These are phyloP conservation scores for Cylloceria caligata DNA, from an alignment of 2,888 invertebrate species.

Conservation along the genomic window DNA sequence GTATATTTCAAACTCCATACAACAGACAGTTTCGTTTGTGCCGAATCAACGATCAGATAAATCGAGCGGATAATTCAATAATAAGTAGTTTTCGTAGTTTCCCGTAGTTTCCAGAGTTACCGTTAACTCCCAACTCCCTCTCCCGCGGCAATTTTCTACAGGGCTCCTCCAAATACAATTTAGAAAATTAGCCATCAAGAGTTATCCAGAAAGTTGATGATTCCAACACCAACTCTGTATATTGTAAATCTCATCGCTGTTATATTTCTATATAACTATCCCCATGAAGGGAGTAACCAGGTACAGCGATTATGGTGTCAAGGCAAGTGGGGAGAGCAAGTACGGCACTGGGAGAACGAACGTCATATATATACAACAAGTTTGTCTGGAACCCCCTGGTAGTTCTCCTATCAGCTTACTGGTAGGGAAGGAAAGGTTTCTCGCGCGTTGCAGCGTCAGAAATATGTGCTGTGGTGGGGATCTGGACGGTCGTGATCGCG, in stretches of 20 bases:
- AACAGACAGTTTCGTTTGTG: background rate
- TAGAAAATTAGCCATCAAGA: background rate
- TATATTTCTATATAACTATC: no score
- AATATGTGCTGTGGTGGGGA: slow-evolving; percentile 30
- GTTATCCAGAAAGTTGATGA: background rate
- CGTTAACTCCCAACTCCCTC: no score
- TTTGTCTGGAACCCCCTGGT: slow-evolving; percentile 46
- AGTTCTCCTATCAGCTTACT: slow-evolving; percentile 52
- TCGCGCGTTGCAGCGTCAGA: slow-evolving; percentile 42
- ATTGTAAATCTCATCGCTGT: background rate
- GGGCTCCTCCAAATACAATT: background rate
- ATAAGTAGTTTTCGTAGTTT: slow-evolving; percentile 34
- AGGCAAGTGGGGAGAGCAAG: slow-evolving; percentile 29
- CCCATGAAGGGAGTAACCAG: no score
- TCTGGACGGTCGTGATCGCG: slow-evolving; percentile 52
- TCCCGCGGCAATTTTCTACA: background rate
- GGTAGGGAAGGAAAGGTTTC: slow-evolving; percentile 60
- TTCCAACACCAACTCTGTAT: background rate
- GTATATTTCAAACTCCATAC: background rate
- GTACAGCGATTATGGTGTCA: background rate
- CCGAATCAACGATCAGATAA: background rate
- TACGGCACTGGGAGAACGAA: slow-evolving; percentile 49
- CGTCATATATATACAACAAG: slow-evolving; percentile 19
- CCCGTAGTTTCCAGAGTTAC: no score
- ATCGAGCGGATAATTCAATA: background rate